Base-by-base conservation (phyloP, 1,140 invertebrate species). In the Ditylenchus dipsaci region DNA sequence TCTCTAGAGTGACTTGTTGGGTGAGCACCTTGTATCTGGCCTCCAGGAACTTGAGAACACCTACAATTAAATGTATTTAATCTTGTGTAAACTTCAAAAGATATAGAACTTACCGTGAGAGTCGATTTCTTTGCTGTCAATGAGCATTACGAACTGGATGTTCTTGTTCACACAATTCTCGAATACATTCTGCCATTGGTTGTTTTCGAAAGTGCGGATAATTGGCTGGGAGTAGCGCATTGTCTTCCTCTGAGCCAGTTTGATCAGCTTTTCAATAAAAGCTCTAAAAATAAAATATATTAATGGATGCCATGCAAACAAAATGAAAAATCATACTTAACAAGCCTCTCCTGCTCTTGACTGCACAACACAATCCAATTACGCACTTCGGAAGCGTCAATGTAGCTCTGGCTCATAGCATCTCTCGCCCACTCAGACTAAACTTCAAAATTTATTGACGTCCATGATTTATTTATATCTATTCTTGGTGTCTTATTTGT, bases 321-420 rank as follows among this genome's bases (percentile, higher is more conserved):
- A 45, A 13, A 11, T 11, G 11, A 45, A 45, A 59, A 59, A 13
- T 21, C 57, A 11, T 23, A 59, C 11, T 23, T n/a, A 29, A 68
- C 66, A n/a, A 68, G 23, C 1, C 17, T 1, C 56, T 27, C 13
- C 15, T 29, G 29, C 19, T 47, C 42, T 13, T 7, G 17, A 23
- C 67, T 49, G 62, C 66, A 71, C 5, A 69, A 29, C 8, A 69
- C 29, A 69, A 69, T 59, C 66, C 66, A 71, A 21, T 69, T 69
- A 33, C 17, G n/a, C 1, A 69, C 29, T 15, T 71, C 56, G 19
- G 42, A 30, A 27, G 42, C 45, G 33, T 69, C 43, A 27, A 73
- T 29, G 15, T 57, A 72, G 43, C 60, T 67, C 8, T 38, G 21
- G 0, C 72, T 42, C 1, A 13, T 29, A 33, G 21, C 65, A 15